Evolutionary conservation across 2,888 invertebrate genomes (phyloP).

Genomic region (Limulus polyphemus): DNA sequence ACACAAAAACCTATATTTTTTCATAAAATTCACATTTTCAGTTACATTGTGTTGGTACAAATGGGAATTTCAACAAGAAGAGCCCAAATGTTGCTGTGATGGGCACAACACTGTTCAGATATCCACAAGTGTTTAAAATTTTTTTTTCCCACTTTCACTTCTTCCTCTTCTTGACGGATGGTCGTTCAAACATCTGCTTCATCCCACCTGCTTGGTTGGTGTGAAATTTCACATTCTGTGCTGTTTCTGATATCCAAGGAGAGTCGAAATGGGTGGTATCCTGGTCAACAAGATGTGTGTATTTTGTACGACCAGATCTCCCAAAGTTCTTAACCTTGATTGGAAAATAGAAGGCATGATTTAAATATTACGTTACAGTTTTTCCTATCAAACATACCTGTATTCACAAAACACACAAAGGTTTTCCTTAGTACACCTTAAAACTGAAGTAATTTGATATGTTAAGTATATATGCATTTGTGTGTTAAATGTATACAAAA

Average conservation of each 20-base stretch:
- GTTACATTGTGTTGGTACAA: too few relatives aligned
- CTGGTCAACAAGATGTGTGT: slow-evolving; percentile 97
- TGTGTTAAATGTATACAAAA: too few relatives aligned
- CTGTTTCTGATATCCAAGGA: slow-evolving; percentile 87
- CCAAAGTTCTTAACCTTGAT: slow-evolving; percentile 91
- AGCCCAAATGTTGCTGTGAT: too few relatives aligned
- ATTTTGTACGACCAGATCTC: slow-evolving; percentile 94
- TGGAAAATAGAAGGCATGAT: slow-evolving; percentile 4
- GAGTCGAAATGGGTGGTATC: slow-evolving; percentile 97
- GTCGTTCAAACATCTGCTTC: slow-evolving; percentile 82
- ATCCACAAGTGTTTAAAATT: too few relatives aligned
- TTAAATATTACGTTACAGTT: background rate
- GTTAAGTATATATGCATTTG: too few relatives aligned
- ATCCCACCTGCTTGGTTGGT: slow-evolving; percentile 80
- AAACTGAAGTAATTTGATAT: too few relatives aligned
- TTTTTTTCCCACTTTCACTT: slow-evolving; percentile 6
- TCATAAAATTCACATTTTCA: too few relatives aligned
- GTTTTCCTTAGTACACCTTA: too few relatives aligned
- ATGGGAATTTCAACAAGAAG: too few relatives aligned
- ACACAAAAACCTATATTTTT: too few relatives aligned
- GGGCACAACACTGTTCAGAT: too few relatives aligned
- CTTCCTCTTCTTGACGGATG: slow-evolving; percentile 51
- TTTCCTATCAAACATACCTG: background rate
- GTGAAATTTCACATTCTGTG: slow-evolving; percentile 74
- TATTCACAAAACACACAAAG: too few relatives aligned